Base-by-base conservation (phyloP, 1,140 invertebrate species). In the Nixonia krombeini region DNA sequence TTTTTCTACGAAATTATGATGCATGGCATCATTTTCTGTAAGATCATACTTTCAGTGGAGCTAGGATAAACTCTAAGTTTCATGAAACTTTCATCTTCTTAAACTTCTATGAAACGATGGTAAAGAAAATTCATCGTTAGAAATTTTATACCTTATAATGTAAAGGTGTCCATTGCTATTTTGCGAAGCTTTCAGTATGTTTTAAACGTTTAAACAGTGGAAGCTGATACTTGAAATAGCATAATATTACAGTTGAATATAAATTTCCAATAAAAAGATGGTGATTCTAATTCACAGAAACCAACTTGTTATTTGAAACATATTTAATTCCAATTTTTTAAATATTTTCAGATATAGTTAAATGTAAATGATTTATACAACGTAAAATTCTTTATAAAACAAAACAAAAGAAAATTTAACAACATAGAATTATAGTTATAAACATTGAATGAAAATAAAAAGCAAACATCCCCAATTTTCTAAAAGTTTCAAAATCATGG, bases 61-160 rank as follows among this genome's bases (percentile, higher is more conserved):
- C 7, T 16, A 18, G 16, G 2, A 12, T 15, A 18, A 16, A 12
- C 12, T 38, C 15, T 13, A 38, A 38, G 13, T 38, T 38, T 16
- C 35, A 18, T 38, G 16, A 38, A 15, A 38, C 35, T 38, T 18
- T 38, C 4, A 38, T 38, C 35, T 18, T 16, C 15, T 38, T 38
- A 18, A 13, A 13, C 16, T 38, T 38, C 35, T 10, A 18, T 38
- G 16, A 38, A 38, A 38, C 16, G 35, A n/a, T n/a, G n/a, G n/a
- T n/a, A n/a, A n/a, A 18, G 35, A 38, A 38, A 15, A 38, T 38
- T 18, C 12, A 2, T 38, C 1, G 10, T 38, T 38, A 4, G 12
- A 15, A 38, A 13, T 38, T 38, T 38, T 15, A 16, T 38, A 38
- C 5, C 13, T 26, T 26, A n/a, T n/a, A n/a, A n/a, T 26, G 25